Percentiles rank a stretch among this genome's conserved stretches.
These are phyloP conservation scores for Aldabrachelys gigantea DNA, from an alignment of 2,113 vertebrate species.

Conservation along the genomic window DNA sequence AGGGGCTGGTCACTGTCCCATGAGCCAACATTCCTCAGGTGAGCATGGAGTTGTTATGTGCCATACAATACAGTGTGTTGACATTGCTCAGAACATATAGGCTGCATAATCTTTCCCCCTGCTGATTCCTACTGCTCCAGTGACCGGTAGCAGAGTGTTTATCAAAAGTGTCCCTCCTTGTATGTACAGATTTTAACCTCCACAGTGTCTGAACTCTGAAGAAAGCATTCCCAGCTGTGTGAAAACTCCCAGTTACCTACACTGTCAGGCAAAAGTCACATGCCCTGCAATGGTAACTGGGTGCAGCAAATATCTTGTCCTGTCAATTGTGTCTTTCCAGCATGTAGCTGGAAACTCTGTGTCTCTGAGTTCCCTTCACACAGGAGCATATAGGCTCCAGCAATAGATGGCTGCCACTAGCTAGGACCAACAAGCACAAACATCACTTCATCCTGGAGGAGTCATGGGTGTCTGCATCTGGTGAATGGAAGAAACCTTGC, in stretches of 20 bases:
- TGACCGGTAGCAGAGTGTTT: not conserved
- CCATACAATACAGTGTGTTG: fast-evolving
- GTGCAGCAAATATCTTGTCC: no score
- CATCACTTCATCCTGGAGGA: not conserved
- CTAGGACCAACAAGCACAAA: not conserved
- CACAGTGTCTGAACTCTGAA: not conserved
- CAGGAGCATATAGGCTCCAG: not conserved
- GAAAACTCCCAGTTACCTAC: not conserved
- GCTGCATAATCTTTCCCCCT: not conserved
- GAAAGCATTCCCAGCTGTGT: not conserved
- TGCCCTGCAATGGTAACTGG: not conserved
- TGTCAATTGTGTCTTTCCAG: not conserved
- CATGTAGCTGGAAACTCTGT: not conserved
- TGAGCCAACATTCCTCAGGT: not conserved
- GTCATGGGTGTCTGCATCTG: not conserved
- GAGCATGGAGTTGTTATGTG: not conserved
- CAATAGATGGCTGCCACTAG: not conserved
- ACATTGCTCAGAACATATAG: not conserved
- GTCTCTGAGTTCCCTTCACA: not conserved
- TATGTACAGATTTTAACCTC: not conserved
- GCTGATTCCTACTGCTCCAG: not conserved
- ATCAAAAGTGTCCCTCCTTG: not conserved
- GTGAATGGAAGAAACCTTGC: not conserved
- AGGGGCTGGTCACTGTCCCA: no score
- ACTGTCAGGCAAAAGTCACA: not conserved